These are phyloP conservation scores for Apistogramma diplotaenia DNA, from an alignment of 2,113 vertebrate species.

Conservation along the genomic window DNA sequence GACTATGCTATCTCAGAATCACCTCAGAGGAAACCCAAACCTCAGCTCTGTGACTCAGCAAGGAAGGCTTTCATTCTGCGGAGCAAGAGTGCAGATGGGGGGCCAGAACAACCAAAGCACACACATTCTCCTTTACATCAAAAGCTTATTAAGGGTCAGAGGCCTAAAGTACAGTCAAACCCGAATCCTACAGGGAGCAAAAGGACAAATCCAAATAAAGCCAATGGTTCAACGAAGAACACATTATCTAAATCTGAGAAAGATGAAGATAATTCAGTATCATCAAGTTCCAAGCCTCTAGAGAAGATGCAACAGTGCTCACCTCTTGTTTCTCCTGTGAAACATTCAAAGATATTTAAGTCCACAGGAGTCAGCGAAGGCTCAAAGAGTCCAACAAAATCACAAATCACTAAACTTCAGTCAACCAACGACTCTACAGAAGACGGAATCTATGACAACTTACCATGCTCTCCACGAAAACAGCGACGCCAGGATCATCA, in stretches of 20 bases:
- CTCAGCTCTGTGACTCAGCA: conserved; percentile 59
- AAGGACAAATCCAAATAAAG: conserved; percentile 78
- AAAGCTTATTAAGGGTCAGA: conserved; percentile 75
- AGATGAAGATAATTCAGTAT: conserved; percentile 31
- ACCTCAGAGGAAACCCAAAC: conserved; percentile 68
- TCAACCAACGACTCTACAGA: conserved; percentile 60
- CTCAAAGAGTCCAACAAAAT: conserved; percentile 66
- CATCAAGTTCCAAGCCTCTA: conserved; percentile 55
- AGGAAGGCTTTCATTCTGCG: conserved; percentile 70
- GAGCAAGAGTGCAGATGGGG: conserved; percentile 58
- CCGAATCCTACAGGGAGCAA: conserved; percentile 67
- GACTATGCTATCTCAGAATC: conserved; percentile 63
- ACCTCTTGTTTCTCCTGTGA: conserved; percentile 74
- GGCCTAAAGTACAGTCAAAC: conserved; percentile 67
- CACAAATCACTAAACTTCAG: conserved; percentile 51
- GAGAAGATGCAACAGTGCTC: conserved; percentile 72
- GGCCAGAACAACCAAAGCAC: conserved; percentile 63
- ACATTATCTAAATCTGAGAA: conserved; percentile 75
- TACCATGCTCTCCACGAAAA: conserved; percentile 70
- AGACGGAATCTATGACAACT: conserved; percentile 69
- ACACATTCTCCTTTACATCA: conserved; percentile 73
- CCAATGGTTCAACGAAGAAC: conserved; percentile 76
- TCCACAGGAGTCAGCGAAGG: conserved; percentile 59
- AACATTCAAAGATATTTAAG: conserved; percentile 75
- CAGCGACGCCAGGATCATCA: conserved; percentile 64